phyloP scores from a whole-genome alignment of 2,888 invertebrate genomes.

The Brenthis hecate region DNA sequence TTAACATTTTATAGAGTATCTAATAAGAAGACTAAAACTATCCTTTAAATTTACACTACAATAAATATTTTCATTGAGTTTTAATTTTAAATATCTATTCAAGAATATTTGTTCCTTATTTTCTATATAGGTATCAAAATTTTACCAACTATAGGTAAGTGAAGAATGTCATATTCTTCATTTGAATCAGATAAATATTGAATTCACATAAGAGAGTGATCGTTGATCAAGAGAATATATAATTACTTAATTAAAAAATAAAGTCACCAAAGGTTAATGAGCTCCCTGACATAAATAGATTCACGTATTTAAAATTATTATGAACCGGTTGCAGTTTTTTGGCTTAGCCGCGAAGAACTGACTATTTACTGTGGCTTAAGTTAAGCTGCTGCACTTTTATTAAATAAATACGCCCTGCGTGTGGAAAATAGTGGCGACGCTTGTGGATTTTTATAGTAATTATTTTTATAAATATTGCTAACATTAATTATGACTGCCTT shows the following conservation, averaged over 20 bases:
- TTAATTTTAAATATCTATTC: too few relatives aligned
- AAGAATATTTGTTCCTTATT: too few relatives aligned
- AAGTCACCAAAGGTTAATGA: slow-evolving; percentile 55
- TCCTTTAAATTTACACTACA: too few relatives aligned
- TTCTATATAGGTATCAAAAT: too few relatives aligned
- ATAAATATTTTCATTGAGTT: too few relatives aligned
- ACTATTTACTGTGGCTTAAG: slow-evolving; percentile 61
- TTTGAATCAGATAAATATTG: too few relatives aligned
- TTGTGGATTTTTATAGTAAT: slow-evolving; percentile 13
- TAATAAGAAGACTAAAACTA: too few relatives aligned
- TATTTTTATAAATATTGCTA: background rate
- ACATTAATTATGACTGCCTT: background rate
- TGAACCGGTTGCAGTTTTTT: slow-evolving; percentile 65
- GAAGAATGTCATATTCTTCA: too few relatives aligned
- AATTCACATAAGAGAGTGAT: too few relatives aligned
- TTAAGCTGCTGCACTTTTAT: slow-evolving; percentile 53
- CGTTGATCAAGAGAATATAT: background rate
- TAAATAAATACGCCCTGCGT: slow-evolving; percentile 49
- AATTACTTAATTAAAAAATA: background rate
- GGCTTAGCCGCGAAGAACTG: slow-evolving; percentile 55
- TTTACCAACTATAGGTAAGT: too few relatives aligned
- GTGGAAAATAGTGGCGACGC: slow-evolving; percentile 30
- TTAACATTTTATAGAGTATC: too few relatives aligned
- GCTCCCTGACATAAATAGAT: slow-evolving; percentile 61
- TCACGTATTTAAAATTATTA: slow-evolving; percentile 71